Base-by-base conservation (phyloP, 1,140 invertebrate genomes). In the Apis dorsata region DNA sequence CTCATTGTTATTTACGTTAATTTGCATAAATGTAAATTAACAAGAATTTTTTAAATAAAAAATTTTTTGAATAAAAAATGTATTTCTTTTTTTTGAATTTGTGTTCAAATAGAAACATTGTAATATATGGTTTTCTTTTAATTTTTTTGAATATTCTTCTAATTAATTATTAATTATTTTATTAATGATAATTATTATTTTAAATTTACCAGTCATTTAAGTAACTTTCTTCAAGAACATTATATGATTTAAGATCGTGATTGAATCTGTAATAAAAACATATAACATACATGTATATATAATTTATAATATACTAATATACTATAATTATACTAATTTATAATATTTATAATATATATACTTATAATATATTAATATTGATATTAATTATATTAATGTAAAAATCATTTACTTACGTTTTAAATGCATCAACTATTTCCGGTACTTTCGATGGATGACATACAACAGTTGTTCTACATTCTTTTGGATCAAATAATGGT, bases 401-500 rank as follows among this genome's bases (percentile, higher is more conserved):
- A 81, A 84, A 66, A 34, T 79, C 44, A 69, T 80, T 71, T 85
- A 95, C 95, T 95, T 93, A 97, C 96, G 94, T 94, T 90, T 95
- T 95, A 87, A 98, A 96, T 62, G 95, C 95, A 17, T 94, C 92
- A 34, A 94, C 92, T 75, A 97, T 94, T 91, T 97, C 96, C 24
- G 95, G 90, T 62, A 96, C 95, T 94, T 97, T 97, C 69, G 95
- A 94, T n/a, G 97, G 96, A 91, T 97, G 96, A 91, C 97, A 98
- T 53, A 97, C 96, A 74, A 98, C 92, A 62, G 96, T 95, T 63
- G 96, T 95, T 88, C 95, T 96, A 63, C 95, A 94, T 62, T 93
- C 87, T 21, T 93, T 92, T 12, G 95, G 91, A 90, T 96, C 94
- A 89, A 97, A 96, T 59, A 98, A 91, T 44, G 95, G 93, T 8